Evolutionary conservation across 2,113 vertebrate genomes (phyloP).

Genomic region (Accipiter virgatus): DNA sequence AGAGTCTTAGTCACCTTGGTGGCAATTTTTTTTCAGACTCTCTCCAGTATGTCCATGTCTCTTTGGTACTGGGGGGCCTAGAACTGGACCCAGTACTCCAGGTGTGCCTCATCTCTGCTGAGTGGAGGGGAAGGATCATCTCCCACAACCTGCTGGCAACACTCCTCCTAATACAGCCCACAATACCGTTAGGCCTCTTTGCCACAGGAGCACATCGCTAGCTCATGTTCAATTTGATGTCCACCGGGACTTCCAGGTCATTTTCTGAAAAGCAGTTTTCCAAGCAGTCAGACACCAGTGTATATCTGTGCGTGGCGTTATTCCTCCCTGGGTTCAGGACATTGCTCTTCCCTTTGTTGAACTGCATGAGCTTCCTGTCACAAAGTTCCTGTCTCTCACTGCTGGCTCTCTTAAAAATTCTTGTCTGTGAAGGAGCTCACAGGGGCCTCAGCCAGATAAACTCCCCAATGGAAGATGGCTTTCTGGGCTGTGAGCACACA

Average conservation of each 20-base stretch:
- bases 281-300: not conserved
- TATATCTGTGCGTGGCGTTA: not conserved
- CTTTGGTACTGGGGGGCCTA: not conserved
- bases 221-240: not conserved
- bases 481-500: too few species aligned
- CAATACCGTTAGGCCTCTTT: not conserved
- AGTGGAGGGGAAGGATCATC: too few species aligned
- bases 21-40: not conserved
- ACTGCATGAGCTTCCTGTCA: not conserved
- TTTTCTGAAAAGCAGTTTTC: not conserved
- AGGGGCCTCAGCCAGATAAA: not conserved
- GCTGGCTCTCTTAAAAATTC: not conserved
- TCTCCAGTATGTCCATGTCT: not conserved
- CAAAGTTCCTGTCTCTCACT: not conserved
- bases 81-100: not conserved
- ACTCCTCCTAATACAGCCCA: not conserved
- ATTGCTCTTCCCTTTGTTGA: not conserved
- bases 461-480: too few species aligned
- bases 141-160: not conserved
- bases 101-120: not conserved
- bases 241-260: not conserved
- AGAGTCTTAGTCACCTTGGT: not conserved
- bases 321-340: not conserved
- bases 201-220: not conserved
- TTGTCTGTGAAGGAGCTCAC: not conserved